Conservation (phyloP, 92 coral and sea anemone species). For the Parazoanthus swiftii region DNA sequence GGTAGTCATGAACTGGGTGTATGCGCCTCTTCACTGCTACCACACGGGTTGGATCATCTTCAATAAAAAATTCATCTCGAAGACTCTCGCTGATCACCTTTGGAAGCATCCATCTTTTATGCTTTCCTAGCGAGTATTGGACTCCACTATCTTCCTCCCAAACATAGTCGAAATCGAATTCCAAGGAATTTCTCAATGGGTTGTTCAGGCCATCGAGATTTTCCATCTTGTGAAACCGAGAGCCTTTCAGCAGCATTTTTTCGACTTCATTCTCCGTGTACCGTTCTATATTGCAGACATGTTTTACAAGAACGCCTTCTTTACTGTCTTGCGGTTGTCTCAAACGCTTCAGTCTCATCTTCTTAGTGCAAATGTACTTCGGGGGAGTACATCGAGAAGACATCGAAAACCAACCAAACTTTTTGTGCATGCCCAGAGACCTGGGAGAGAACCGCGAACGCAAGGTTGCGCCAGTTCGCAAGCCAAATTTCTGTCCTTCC, state of each 20-base stretch:
- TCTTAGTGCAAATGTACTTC: slow-evolving; percentile 34
- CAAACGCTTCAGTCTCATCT: slow-evolving; percentile 33
- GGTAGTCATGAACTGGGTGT: neutral
- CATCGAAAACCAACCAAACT: neutral
- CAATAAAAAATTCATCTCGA: slow-evolving; percentile 30
- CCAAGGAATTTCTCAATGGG: slow-evolving; percentile 5
- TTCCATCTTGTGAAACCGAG: slow-evolving; percentile 25
- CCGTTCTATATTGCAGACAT: neutral
- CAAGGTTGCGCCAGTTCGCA: slow-evolving; percentile 37
- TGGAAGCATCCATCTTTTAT: slow-evolving; percentile 93
- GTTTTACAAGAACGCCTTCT: slow-evolving; percentile 27
- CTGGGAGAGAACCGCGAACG: slow-evolving; percentile 22
- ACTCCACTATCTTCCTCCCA: slow-evolving; percentile 30
- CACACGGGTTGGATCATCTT: slow-evolving; percentile 44
- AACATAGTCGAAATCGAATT: neutral
- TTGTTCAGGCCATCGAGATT: slow-evolving; percentile 20
- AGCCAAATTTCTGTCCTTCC: slow-evolving; percentile 27
- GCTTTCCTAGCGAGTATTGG: slow-evolving; percentile 79
- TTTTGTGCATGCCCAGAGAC: too few species aligned
- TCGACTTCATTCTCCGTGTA: slow-evolving; percentile 22
- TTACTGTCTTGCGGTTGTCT: slow-evolving; percentile 28
- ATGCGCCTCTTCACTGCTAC: slow-evolving; percentile 52
- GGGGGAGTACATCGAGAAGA: neutral
- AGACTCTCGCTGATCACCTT: slow-evolving; percentile 62
- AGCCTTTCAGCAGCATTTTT: slow-evolving; percentile 13